phyloP scores from a whole-genome alignment of 2,797 vertebrate genomes.

The Takifugu rubripes region DNA sequence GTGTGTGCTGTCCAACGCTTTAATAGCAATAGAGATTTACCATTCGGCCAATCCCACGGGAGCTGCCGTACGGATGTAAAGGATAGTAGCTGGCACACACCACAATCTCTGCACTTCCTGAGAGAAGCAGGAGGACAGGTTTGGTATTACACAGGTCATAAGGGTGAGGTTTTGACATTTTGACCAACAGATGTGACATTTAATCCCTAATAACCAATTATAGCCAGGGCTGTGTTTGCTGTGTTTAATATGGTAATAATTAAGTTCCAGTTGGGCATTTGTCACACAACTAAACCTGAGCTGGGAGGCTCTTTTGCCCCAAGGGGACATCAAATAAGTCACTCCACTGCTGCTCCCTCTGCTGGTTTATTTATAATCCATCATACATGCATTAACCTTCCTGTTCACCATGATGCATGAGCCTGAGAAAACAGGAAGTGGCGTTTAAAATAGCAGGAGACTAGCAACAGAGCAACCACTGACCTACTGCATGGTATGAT shows the following conservation, averaged over 20 bases:
- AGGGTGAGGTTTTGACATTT: background rate
- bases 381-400: slow-evolving; percentile 41
- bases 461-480: background rate
- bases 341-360: slow-evolving; percentile 58
- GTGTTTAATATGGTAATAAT: background rate
- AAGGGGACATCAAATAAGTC: slow-evolving; percentile 57
- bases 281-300: slow-evolving; percentile 40
- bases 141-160: background rate
- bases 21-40: slow-evolving; percentile 63
- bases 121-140: slow-evolving; percentile 21
- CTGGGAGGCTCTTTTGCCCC: slow-evolving; percentile 39
- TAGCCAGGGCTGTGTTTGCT: background rate
- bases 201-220: no score
- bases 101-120: slow-evolving; percentile 64
- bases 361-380: slow-evolving; percentile 65
- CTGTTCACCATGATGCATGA: slow-evolving; percentile 53
- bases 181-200: no score
- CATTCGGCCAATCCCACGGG: slow-evolving; percentile 76
- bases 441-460: slow-evolving; percentile 54
- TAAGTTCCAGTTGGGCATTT: slow-evolving; percentile 13
- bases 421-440: slow-evolving; percentile 52
- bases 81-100: slow-evolving; percentile 81
- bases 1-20: background rate
- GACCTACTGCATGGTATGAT: background rate
- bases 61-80: slow-evolving; percentile 75